phyloP scores from a whole-genome alignment of 1,140 invertebrate species.

The Oscheius sp. region DNA sequence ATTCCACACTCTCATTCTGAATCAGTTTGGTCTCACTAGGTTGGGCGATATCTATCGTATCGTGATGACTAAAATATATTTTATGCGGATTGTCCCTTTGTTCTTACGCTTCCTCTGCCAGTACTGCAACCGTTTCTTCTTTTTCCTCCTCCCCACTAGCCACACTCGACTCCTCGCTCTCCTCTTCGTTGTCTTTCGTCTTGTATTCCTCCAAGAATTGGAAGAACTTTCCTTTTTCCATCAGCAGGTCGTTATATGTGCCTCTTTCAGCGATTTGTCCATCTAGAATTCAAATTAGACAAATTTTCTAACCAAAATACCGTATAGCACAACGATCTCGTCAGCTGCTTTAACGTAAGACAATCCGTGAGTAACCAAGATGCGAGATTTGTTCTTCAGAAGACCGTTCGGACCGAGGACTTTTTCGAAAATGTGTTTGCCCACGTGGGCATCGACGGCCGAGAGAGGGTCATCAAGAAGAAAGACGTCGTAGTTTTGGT shows the following conservation, averaged over 20 bases:
- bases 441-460: slow-evolving; percentile 71
- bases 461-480: slow-evolving; percentile 73
- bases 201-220: slow-evolving; percentile 42
- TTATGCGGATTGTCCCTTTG: neutral
- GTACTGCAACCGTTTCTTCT: neutral
- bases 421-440: slow-evolving; percentile 66
- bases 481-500: slow-evolving; percentile 70
- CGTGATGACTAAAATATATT: neutral
- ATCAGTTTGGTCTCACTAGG: slow-evolving; percentile 26
- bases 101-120: neutral
- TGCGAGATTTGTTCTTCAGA: slow-evolving; percentile 50
- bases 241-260: slow-evolving; percentile 31
- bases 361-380: slow-evolving; percentile 55
- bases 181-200: slow-evolving; percentile 6
- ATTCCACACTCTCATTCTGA: slow-evolving; percentile 41
- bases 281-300: slow-evolving; percentile 13
- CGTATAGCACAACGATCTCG: slow-evolving; percentile 48
- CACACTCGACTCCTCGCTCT: neutral
- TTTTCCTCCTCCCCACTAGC: neutral
- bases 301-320: neutral
- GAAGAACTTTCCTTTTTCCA: slow-evolving; percentile 19
- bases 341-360: slow-evolving; percentile 46
- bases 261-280: slow-evolving; percentile 35
- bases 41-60: neutral
- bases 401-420: slow-evolving; percentile 59